phyloP scores from a whole-genome alignment of 1,140 invertebrate genomes.

The Drosophila tani region DNA sequence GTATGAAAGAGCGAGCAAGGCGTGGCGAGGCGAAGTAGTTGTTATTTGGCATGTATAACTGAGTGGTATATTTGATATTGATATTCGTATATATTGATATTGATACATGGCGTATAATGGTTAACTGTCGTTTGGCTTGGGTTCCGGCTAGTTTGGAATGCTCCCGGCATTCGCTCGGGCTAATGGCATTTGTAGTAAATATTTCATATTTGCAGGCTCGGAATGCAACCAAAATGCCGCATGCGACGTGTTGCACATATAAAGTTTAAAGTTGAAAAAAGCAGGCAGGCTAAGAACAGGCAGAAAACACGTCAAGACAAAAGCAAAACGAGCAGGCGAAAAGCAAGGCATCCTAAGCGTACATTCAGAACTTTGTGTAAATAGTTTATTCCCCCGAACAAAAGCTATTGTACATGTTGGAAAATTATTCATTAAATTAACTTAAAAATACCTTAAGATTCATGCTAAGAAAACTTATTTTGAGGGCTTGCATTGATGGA shows the following conservation, averaged over 20 bases:
- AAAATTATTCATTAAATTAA: slow-evolving; percentile 13
- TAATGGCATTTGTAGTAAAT: slow-evolving; percentile 44
- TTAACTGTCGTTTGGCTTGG: slow-evolving; percentile 46
- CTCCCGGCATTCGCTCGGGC: slow-evolving; percentile 25
- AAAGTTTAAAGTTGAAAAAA: slow-evolving; percentile 44
- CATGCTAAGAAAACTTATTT: slow-evolving; percentile 3
- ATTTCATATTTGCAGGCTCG: slow-evolving; percentile 44
- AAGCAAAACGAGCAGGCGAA: slow-evolving; percentile 31
- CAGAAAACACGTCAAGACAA: slow-evolving; percentile 48
- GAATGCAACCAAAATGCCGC: slow-evolving; percentile 66
- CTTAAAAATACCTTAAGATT: slow-evolving; percentile 44
- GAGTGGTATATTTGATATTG: slow-evolving; percentile 58
- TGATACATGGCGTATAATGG: slow-evolving; percentile 44
- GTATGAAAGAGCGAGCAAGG: slow-evolving; percentile 74
- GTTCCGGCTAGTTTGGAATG: slow-evolving; percentile 56
- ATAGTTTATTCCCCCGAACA: neutral
- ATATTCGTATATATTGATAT: slow-evolving; percentile 49
- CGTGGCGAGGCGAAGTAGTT: slow-evolving; percentile 70
- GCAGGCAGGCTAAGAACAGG: slow-evolving; percentile 59
- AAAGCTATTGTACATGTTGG: slow-evolving; percentile 11
- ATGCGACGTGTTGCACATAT: slow-evolving; percentile 67
- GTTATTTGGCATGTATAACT: slow-evolving; percentile 52
- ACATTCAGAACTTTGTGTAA: slow-evolving; percentile 1
- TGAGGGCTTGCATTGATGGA: neutral
- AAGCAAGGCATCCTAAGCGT: slow-evolving; percentile 42